phyloP scores from a whole-genome alignment of 1,140 invertebrate species.

The Pinna nobilis region DNA sequence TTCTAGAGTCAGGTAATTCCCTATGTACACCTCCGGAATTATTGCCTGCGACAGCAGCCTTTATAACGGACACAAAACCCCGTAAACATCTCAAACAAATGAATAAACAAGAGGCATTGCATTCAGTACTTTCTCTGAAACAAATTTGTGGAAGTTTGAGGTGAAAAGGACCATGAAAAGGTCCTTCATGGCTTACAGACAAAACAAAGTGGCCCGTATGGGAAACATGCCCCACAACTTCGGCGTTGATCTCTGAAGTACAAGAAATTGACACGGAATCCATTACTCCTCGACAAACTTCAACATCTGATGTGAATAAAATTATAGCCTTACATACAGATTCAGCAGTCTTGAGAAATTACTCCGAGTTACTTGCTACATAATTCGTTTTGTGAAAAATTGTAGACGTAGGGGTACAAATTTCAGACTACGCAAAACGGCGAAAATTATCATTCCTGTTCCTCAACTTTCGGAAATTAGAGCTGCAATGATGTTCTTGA shows the following conservation, averaged over 20 bases:
- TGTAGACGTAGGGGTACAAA: background rate
- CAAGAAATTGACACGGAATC: background rate
- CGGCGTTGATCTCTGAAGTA: background rate
- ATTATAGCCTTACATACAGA: too few species aligned
- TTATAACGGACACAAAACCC: conserved; percentile 5
- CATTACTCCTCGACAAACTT: background rate
- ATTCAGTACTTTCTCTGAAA: background rate
- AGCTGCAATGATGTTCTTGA: conserved; percentile 1
- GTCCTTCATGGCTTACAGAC: conserved; percentile 15
- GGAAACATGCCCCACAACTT: too few species aligned
- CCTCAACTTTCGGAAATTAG: background rate
- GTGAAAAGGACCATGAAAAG: too few species aligned
- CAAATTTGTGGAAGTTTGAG: conserved; percentile 1
- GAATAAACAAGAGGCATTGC: conserved; percentile 4
- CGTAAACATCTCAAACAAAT: too few species aligned
- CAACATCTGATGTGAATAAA: too few species aligned
- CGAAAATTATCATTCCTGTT: background rate
- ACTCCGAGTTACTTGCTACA: too few species aligned
- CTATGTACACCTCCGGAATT: too few species aligned
- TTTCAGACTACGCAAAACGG: background rate
- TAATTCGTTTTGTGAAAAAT: too few species aligned
- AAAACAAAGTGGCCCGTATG: too few species aligned
- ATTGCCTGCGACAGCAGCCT: too few species aligned
- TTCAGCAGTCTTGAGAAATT: too few species aligned
- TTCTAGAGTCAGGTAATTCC: too few species aligned